Evolutionary conservation across 2,797 vertebrate genomes (phyloP).

Genomic region (Paratrypauchen microcephalus): DNA sequence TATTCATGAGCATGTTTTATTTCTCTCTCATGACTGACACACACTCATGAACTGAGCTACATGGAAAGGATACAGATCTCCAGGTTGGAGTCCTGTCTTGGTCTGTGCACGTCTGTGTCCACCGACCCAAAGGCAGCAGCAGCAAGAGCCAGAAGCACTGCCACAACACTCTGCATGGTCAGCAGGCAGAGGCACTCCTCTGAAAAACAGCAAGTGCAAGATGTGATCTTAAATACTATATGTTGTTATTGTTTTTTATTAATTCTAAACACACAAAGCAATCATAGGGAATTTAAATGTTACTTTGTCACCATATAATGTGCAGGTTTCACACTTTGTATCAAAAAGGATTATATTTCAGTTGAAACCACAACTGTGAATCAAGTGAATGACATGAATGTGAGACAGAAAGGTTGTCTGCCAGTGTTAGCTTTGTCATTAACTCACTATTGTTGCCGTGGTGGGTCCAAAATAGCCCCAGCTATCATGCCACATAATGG

Average conservation of each 20-base stretch:
- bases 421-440: background rate
- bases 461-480: background rate
- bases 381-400: background rate
- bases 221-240: background rate
- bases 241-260: no score
- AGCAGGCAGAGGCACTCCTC: conserved; percentile 62
- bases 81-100: conserved; percentile 84
- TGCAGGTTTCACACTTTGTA: conserved; percentile 2
- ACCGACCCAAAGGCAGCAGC: conserved; percentile 64
- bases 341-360: background rate
- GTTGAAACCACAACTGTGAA: background rate
- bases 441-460: background rate
- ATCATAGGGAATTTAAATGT: no score
- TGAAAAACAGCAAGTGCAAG: conserved; percentile 9
- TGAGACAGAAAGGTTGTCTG: background rate
- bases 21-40: background rate
- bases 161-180: conserved; percentile 77
- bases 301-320: no score
- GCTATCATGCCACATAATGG: no score
- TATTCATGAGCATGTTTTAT: conserved; percentile 5
- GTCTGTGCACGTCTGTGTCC: conserved; percentile 75
- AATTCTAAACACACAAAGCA: no score
- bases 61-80: conserved; percentile 93
- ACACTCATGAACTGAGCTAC: background rate
- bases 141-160: conserved; percentile 73